A percentile compares a stretch with the other conserved stretches of the same genome.
Conservation (phyloP, 2,888 invertebrate species). For the Torymus texanus region DNA sequence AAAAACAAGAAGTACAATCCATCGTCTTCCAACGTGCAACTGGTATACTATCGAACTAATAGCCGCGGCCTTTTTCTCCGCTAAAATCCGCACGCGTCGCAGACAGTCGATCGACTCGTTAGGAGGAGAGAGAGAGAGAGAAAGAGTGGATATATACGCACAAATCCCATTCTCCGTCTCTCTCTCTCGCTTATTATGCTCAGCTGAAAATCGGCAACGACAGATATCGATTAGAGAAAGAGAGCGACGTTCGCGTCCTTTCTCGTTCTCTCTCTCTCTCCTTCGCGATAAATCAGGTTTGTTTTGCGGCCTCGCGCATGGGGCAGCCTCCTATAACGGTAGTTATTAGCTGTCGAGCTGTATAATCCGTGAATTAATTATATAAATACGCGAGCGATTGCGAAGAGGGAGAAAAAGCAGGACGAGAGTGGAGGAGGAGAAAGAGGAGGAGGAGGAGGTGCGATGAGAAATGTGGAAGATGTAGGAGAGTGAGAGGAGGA, state of each 20-base stretch:
- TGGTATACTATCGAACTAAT: too few relatives aligned
- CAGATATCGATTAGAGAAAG: constrained; percentile 43
- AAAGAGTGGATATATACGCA: neutral
- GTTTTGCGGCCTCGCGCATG: constrained; percentile 41
- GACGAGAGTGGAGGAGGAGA: constrained; percentile 35
- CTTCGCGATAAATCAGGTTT: constrained; percentile 55
- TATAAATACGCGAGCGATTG: constrained; percentile 58
- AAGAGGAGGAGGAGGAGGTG: constrained; percentile 18
- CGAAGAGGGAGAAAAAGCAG: constrained; percentile 24
- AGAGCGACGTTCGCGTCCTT: constrained; percentile 16
- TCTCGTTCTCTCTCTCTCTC: constrained; percentile 32
- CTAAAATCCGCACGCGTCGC: constrained; percentile 16
- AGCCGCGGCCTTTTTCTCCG: neutral
- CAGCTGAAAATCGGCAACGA: constrained; percentile 41
- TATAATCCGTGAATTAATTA: constrained; percentile 66
- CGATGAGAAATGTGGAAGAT: constrained; percentile 4
- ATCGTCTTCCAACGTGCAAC: neutral
- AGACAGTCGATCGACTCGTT: neutral
- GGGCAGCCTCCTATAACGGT: constrained; percentile 54
- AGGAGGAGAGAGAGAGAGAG: neutral
- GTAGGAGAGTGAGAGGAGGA: neutral
- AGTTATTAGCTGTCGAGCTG: constrained; percentile 59
- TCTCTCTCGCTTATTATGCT: constrained; percentile 45
- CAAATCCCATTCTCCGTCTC: neutral
- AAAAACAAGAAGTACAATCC: neutral